Evolutionary conservation across 64 coral and sea anemone genomes (phyloP).

Genomic region (Stylophora pistillata): DNA sequence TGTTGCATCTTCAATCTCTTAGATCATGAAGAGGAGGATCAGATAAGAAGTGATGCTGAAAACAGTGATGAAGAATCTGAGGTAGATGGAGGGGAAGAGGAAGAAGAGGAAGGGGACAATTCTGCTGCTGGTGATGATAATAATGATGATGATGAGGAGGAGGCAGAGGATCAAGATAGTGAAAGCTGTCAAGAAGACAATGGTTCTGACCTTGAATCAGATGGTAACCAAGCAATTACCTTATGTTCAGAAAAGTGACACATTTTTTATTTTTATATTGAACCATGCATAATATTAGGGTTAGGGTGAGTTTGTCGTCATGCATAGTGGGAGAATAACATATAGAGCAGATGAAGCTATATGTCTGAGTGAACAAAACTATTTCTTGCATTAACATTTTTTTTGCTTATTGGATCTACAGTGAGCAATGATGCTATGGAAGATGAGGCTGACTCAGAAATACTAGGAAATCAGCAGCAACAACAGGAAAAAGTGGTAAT

Average conservation of each 20-base stretch:
- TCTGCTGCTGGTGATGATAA: constrained; percentile 20
- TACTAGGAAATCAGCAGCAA: background rate
- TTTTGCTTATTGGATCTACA: background rate
- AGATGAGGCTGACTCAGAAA: background rate
- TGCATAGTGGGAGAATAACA: background rate
- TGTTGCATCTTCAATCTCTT: background rate
- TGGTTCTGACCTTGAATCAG: constrained; percentile 71
- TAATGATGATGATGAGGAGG: constrained; percentile 36
- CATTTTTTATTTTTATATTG: background rate
- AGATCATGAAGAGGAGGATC: background rate
- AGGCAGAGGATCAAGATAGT: constrained; percentile 30
- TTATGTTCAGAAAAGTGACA: background rate
- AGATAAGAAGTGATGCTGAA: background rate
- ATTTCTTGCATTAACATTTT: too few species aligned
- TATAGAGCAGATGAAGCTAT: too few species aligned
- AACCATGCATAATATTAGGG: too few species aligned
- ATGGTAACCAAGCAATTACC: constrained; percentile 14
- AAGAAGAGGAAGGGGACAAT: constrained; percentile 1
- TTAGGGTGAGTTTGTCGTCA: background rate
- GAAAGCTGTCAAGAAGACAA: constrained; percentile 51
- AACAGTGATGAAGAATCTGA: constrained; percentile 10
- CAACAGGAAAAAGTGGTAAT: background rate
- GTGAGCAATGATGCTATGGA: constrained; percentile 31
- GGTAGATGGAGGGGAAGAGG: background rate
- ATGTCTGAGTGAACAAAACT: too few species aligned